Evolutionary conservation across 1,140 invertebrate genomes (phyloP).

Genomic region (Sogatella furcifera): DNA sequence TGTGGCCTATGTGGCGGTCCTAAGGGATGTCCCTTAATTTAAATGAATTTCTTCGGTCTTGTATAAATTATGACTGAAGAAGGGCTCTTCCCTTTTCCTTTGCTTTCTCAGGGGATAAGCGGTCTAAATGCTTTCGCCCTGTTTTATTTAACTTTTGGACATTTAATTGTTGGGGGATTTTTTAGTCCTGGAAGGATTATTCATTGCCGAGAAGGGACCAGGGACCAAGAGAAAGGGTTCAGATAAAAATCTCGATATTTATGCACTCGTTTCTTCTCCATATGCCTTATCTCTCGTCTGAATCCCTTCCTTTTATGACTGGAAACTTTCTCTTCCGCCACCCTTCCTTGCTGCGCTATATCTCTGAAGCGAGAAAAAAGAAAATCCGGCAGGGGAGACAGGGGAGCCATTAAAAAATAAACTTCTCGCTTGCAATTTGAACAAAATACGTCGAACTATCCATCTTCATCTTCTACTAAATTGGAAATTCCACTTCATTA

Average conservation of each 20-base stretch:
- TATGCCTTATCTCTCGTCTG: no score
- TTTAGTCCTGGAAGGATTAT: background rate
- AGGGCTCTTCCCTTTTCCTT: background rate
- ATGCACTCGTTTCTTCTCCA: no score
- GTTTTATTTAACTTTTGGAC: constrained; percentile 4
- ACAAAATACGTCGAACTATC: no score
- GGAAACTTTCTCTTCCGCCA: no score
- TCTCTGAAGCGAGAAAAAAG: no score
- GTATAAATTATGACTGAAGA: constrained; percentile 10
- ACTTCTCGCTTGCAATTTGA: no score
- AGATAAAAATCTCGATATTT: constrained; percentile 1
- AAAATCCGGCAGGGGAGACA: no score
- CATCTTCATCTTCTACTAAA: no score
- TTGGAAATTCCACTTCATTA: no score
- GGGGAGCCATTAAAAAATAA: no score
- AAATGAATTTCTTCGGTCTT: constrained; percentile 12
- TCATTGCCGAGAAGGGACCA: background rate
- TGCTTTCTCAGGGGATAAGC: background rate
- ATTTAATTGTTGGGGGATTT: background rate
- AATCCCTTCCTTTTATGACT: no score
- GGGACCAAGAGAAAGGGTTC: background rate
- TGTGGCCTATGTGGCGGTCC: background rate
- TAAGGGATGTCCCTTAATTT: constrained; percentile 12
- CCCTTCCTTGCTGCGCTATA: no score
- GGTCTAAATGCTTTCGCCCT: background rate